Base-by-base conservation (phyloP, 53 echinoderm and acorn worm species). In the Echinometra lucunter region DNA sequence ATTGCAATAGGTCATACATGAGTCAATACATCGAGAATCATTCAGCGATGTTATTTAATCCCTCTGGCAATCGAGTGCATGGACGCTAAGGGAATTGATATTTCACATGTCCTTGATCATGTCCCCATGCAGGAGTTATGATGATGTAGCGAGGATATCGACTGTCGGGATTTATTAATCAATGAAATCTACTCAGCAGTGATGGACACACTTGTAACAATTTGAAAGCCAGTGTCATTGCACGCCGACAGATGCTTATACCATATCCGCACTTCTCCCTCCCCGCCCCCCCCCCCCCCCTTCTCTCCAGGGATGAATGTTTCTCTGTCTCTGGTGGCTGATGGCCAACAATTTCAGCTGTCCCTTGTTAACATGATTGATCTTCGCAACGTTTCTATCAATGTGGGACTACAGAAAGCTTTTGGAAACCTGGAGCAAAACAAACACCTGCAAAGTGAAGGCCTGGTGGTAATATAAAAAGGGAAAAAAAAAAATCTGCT, bases 61-160 rank as follows among this genome's bases (percentile, higher is more conserved):
- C 85, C 49, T 85, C 45, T 47, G 28, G 85, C 85, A 49, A 47
- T 13, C 12, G 53, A 85, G 30, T 11, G 49, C 12, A 63, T 49
- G 21, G 11, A 21, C 81, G 42, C 53, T 11, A 45, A 49, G 11
- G 49, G 85, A 28, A 85, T 85, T n/a, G n/a, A 45, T 85, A 47
- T 85, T 85, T 85, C 85, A 85, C 28, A 21, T 85, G 85, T n/a
- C 85, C 85, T 25, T 49, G 78, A 85, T 85, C 85, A 85, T 49
- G 49, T 85, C 85, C 47, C 28, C 34, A 0, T 32, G 34, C 1
- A 69, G 30, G 69, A 28, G 28, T 7, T 63, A 63, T 5, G 74
- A 2, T 74, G 38, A 11, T 42, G 81, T 17, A 81, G 78, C 49
- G 23, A 45, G n/a, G 85, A 85, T 85, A 21, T 85, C 42, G 78